phyloP scores from a whole-genome alignment of 2,797 vertebrate genomes.

The Onychomys arenicola region DNA sequence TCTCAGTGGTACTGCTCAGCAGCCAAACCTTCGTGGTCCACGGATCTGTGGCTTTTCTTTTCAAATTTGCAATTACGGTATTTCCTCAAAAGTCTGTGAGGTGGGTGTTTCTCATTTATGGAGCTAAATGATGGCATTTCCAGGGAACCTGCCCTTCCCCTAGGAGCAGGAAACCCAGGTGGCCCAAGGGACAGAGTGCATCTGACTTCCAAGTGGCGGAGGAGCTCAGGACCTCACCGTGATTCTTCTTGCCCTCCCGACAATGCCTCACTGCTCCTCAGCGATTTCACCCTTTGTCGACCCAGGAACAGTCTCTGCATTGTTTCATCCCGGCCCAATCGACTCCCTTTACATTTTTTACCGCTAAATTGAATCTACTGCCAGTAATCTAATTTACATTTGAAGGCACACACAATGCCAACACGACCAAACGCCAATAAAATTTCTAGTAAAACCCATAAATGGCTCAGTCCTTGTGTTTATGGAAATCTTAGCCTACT shows the following conservation, averaged over 20 bases:
- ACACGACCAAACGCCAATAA: constrained; percentile 87
- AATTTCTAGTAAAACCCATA: constrained; percentile 87
- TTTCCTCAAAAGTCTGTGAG: not conserved
- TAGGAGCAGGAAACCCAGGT: not conserved
- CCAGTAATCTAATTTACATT: constrained; percentile 89
- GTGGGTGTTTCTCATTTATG: not conserved
- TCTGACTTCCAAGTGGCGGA: constrained; percentile 45
- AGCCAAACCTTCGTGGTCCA: not conserved
- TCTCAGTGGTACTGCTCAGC: accelerated
- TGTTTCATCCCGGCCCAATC: constrained; percentile 85
- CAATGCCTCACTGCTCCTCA: constrained; percentile 63
- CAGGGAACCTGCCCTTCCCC: not conserved
- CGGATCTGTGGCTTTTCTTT: not conserved
- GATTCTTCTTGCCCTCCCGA: not conserved
- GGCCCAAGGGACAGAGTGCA: not conserved
- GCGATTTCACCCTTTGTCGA: constrained; percentile 83
- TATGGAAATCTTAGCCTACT: constrained; percentile 89
- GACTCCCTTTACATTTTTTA: constrained; percentile 87
- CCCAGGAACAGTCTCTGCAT: constrained; percentile 85
- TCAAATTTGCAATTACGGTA: not conserved
- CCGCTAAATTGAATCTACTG: constrained; percentile 88
- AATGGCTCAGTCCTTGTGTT: constrained; percentile 88
- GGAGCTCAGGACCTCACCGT: not conserved
- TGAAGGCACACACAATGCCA: constrained; percentile 87
- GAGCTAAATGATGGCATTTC: not conserved